phyloP scores from a whole-genome alignment of 2,113 vertebrate species.

The Panthera tigris region DNA sequence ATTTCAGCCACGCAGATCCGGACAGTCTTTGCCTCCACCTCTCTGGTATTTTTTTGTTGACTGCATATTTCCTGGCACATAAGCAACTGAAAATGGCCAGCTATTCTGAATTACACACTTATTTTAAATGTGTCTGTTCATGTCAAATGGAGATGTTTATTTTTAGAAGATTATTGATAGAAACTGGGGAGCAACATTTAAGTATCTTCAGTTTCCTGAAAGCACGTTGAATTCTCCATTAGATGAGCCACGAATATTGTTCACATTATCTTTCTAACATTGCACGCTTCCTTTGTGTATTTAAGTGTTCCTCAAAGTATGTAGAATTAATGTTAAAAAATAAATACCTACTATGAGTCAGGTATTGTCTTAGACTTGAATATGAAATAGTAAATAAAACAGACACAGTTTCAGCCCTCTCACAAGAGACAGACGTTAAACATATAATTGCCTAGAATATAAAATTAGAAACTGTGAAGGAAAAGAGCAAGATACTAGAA shows the following conservation, averaged over 20 bases:
- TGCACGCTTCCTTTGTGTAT: conserved; percentile 59
- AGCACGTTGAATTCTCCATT: conserved; percentile 56
- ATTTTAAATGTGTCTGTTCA: conserved; percentile 81
- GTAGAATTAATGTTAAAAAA: conserved; percentile 9
- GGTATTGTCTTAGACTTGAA: background rate
- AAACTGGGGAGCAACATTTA: conserved; percentile 69
- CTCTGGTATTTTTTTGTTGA: conserved; percentile 82
- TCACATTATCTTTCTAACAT: conserved; percentile 37
- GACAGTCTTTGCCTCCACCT: conserved; percentile 78
- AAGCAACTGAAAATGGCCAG: conserved; percentile 81
- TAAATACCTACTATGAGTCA: background rate
- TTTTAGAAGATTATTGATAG: conserved; percentile 75
- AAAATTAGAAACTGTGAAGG: background rate
- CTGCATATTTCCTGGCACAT: conserved; percentile 79
- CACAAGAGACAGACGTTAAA: background rate
- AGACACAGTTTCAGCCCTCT: background rate
- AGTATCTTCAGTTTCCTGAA: conserved; percentile 65
- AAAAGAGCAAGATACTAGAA: background rate
- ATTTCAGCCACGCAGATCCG: conserved; percentile 77
- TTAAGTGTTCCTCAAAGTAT: conserved; percentile 47
- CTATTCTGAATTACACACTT: conserved; percentile 76
- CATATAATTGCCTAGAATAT: background rate
- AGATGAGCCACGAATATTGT: background rate
- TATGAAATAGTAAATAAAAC: background rate
- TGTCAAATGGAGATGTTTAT: conserved; percentile 74